Evolutionary conservation across 2,113 vertebrate genomes (phyloP), one percentile per base, ranked within the genome.

Genomic region (Galbula dea): DNA sequence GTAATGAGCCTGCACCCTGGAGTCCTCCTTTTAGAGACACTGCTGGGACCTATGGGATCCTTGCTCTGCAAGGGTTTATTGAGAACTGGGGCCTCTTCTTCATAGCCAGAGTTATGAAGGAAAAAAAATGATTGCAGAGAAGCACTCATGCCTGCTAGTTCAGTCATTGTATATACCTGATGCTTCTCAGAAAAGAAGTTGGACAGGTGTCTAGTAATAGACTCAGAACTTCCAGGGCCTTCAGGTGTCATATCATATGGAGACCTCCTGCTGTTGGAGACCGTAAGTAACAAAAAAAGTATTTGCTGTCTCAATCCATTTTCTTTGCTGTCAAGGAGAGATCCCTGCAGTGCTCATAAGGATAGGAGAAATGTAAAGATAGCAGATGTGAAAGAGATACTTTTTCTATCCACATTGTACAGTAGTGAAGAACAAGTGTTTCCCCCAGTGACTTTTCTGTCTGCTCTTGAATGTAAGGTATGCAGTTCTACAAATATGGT

Each of bases 201-300:
- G 90, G 83, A 77, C 75, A 86, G 75, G 57, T 88, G 27, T 69
- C 67, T 89, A n/a, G 84, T 96, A 97, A 97, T 95, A 95, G 82
- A 96, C 84, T 91, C 73, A 89, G 82, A 95, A 93, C 86, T 92
- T 77, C 72, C 68, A 79, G 57, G 82, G 59, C 73, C 88, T 94
- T 84, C 86, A 86, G 84, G 84, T 88, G 59, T 81, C 81, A 34
- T 24, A 80, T 59, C 91, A 34, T 20, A 86, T 43, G 73, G 85
- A 90, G 94, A 77, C 79, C 63, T 85, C 95, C 95, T 93, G 89
- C 92, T 96, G 95, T 41, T 85, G 61, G 55, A 75, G 71, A 94
- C 63, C 84, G 26, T 59, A 77, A 83, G 68, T 83, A 83, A 92
- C 72, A 95, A 11, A 78, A 81, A 91, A 96, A 88, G 92, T 88